Percentiles rank a stretch among this genome's conserved stretches.
phyloP scores from a whole-genome alignment of 2,797 vertebrate genomes.

The Gymnopithys bicolor region DNA sequence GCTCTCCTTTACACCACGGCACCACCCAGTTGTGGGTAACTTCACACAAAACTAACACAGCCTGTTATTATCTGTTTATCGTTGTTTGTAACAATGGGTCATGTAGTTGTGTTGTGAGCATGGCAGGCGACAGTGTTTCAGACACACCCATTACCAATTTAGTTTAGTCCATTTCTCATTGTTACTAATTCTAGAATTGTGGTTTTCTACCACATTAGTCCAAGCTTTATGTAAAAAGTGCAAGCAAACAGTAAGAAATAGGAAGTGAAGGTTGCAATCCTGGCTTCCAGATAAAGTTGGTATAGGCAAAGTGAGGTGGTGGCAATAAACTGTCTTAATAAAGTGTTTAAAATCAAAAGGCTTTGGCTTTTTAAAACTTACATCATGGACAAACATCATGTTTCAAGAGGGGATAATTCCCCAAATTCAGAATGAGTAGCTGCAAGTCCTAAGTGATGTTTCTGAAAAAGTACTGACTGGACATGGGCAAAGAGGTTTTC shows the following conservation, averaged over 20 bases:
- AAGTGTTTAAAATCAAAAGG: background rate
- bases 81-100: background rate
- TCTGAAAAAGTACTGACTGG: background rate
- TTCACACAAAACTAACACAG: background rate
- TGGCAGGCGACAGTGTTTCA: background rate
- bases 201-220: background rate
- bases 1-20: too few species aligned
- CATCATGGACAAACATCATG: background rate
- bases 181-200: background rate
- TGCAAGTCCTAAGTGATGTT: background rate
- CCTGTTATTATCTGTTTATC: background rate
- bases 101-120: background rate
- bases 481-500: background rate
- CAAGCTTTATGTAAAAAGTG: background rate
- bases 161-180: background rate
- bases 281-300: background rate
- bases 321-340: background rate
- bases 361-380: background rate
- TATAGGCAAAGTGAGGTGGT: background rate
- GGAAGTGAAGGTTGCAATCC: background rate
- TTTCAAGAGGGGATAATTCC: background rate
- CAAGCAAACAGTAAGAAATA: background rate
- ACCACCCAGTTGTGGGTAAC: too few species aligned
- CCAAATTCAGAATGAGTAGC: background rate
- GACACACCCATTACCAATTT: background rate